Conservation (phyloP, 2,113 vertebrate species). For the Atherinomorus stipes region DNA sequence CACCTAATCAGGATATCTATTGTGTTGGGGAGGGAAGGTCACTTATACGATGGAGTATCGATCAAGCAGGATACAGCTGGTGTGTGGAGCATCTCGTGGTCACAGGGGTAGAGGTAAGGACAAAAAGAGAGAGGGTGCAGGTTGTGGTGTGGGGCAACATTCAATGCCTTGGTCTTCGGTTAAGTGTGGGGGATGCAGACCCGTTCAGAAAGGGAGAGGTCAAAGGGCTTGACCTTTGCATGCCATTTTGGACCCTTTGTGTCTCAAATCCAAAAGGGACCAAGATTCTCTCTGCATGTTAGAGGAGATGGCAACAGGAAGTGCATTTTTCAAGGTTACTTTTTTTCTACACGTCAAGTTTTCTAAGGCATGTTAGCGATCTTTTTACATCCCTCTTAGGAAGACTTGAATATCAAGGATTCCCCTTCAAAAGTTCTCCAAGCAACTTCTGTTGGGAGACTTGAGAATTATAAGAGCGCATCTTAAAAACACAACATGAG, state of each 20-base stretch:
- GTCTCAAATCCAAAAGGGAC: constrained; percentile 31
- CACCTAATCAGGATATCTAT: constrained; percentile 37
- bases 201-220: constrained; percentile 57
- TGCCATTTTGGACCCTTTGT: constrained; percentile 68
- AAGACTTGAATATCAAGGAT: background rate
- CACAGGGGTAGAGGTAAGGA: constrained; percentile 39
- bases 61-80: constrained; percentile 69
- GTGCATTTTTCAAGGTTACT: background rate
- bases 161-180: constrained; percentile 62
- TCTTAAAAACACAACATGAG: constrained; percentile 4
- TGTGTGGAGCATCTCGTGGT: constrained; percentile 63
- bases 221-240: constrained; percentile 65
- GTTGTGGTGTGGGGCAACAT: constrained; percentile 33
- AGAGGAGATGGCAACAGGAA: background rate
- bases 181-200: constrained; percentile 56
- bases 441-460: background rate
- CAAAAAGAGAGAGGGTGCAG: constrained; percentile 56
- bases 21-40: constrained; percentile 8
- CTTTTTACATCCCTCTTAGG: constrained; percentile 6
- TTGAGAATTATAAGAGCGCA: background rate
- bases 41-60: constrained; percentile 54
- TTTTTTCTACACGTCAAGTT: background rate
- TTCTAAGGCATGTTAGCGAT: background rate
- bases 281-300: background rate
- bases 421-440: background rate